Evolutionary conservation across 1,140 invertebrate genomes (phyloP).

Genomic region (Sinella curviseta): DNA sequence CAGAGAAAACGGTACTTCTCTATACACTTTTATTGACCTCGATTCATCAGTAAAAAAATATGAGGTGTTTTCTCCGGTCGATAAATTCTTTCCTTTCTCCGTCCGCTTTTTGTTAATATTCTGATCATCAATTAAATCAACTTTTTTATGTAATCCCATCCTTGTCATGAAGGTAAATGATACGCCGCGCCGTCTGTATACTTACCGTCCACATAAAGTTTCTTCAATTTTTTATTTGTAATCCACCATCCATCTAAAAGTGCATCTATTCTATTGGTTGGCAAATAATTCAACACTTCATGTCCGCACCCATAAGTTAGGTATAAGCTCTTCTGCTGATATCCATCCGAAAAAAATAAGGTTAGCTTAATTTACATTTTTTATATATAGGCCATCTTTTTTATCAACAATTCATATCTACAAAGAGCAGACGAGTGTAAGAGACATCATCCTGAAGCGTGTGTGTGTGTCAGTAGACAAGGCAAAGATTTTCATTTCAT

Average conservation of each 20-base stretch:
- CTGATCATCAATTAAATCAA: background rate
- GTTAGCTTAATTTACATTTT: no score
- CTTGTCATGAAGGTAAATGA: background rate
- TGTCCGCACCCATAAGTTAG: no score
- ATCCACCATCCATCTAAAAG: background rate
- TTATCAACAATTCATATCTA: no score
- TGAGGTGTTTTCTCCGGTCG: background rate
- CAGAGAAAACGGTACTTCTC: background rate
- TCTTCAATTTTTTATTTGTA: background rate
- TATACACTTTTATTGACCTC: background rate
- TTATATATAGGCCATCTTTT: no score
- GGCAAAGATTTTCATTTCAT: no score
- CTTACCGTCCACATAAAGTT: background rate
- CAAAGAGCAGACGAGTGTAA: no score
- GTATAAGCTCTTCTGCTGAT: no score
- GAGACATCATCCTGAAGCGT: no score
- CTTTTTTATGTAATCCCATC: background rate
- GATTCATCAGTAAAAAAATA: background rate
- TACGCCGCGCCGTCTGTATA: background rate
- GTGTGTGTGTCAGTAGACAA: no score
- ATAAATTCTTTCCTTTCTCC: background rate
- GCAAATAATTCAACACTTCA: no score
- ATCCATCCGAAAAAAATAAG: no score
- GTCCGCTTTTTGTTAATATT: background rate
- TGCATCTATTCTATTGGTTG: no score